These are phyloP conservation scores for Drosophila diplacantha DNA, from an alignment of 2,888 invertebrate species.

Conservation along the genomic window DNA sequence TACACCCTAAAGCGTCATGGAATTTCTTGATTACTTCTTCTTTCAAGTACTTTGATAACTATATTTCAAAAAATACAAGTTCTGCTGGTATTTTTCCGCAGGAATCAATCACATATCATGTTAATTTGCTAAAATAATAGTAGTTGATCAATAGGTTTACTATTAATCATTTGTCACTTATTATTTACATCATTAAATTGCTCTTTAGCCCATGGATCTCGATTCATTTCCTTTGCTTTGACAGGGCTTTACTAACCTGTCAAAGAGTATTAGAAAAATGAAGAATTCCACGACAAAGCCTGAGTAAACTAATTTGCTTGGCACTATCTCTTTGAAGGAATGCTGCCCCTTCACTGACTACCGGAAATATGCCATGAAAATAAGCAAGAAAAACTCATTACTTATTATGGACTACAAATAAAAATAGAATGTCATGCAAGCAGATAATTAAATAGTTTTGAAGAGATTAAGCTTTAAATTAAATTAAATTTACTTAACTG, in stretches of 20 bases:
- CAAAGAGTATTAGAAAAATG: not conserved
- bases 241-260: slow-evolving; percentile 1
- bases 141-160: not conserved
- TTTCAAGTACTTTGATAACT: not conserved
- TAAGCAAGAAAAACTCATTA: slow-evolving; percentile 2
- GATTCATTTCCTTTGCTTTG: not conserved
- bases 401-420: slow-evolving; percentile 3
- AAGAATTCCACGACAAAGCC: not conserved
- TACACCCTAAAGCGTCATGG: not conserved
- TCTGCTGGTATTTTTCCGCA: not conserved
- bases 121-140: not conserved
- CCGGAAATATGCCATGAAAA: slow-evolving; percentile 5
- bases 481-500: not conserved
- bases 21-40: not conserved
- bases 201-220: not conserved
- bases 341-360: not conserved
- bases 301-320: slow-evolving; percentile 7
- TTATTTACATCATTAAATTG: not conserved
- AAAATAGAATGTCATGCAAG: not conserved
- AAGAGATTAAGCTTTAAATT: not conserved
- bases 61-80: not conserved
- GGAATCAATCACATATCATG: not conserved
- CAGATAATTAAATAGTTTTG: not conserved
- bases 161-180: not conserved
- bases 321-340: slow-evolving; percentile 10